These are phyloP conservation scores for Drosophila mayaguana DNA, from an alignment of 2,888 invertebrate species.

Conservation along the genomic window DNA sequence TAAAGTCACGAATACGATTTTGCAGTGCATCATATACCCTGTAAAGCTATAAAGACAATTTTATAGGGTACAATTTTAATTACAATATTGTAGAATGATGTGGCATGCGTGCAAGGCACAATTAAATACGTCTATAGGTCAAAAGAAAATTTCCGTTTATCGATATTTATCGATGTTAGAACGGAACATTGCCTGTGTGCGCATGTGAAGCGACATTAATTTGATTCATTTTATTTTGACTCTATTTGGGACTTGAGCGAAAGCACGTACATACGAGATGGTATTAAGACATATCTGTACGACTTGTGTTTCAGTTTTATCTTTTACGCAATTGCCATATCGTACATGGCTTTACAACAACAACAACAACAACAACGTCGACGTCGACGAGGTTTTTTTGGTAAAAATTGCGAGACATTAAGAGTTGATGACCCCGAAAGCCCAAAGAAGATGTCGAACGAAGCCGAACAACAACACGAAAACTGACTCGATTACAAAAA, in stretches of 20 bases:
- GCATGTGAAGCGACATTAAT: neutral
- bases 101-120: too few relatives aligned
- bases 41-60: neutral
- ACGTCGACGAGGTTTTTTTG: conserved; percentile 29
- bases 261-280: conserved; percentile 9
- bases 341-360: conserved; percentile 29
- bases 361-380: conserved; percentile 26
- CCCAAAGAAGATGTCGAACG: conserved; percentile 56
- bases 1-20: too few relatives aligned
- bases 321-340: conserved; percentile 20
- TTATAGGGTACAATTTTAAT: too few relatives aligned
- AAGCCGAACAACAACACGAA: conserved; percentile 45
- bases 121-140: neutral
- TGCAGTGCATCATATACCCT: too few relatives aligned
- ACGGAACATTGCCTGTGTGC: neutral
- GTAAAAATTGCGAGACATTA: conserved; percentile 42
- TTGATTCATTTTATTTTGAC: neutral
- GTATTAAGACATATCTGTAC: conserved; percentile 8
- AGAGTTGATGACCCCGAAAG: conserved; percentile 73
- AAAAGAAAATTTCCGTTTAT: neutral
- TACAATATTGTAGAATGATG: too few relatives aligned
- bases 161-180: conserved; percentile 2
- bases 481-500: conserved; percentile 30
- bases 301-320: conserved; percentile 1
- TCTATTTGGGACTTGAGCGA: conserved; percentile 11